Evolutionary conservation across 1,140 invertebrate species (phyloP).

Genomic region (Drosophila gunungcola): DNA sequence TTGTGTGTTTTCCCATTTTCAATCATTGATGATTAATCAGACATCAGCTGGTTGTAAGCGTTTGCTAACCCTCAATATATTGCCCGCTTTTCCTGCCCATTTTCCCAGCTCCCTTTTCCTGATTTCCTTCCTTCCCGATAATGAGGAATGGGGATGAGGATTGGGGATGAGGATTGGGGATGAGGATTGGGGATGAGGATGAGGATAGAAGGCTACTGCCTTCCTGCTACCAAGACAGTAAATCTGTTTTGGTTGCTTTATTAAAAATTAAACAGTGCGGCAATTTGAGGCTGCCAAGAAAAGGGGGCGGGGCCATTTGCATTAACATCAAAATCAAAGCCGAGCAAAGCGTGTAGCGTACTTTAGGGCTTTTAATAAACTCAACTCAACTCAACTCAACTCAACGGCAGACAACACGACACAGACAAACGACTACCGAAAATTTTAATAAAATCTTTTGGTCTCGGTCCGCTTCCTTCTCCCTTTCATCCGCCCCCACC

Average conservation of each 20-base stretch:
- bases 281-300: constrained; percentile 36
- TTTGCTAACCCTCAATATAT: neutral
- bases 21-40: constrained; percentile 79
- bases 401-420: constrained; percentile 21
- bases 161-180: constrained; percentile 7
- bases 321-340: constrained; percentile 78
- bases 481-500: neutral
- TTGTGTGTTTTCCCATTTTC: constrained; percentile 47
- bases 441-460: constrained; percentile 61
- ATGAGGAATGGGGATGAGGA: constrained; percentile 34
- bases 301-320: constrained; percentile 55
- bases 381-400: constrained; percentile 14
- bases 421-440: constrained; percentile 51
- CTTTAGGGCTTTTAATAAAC: constrained; percentile 67
- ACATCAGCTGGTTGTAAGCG: constrained; percentile 61
- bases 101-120: neutral
- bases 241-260: constrained; percentile 73
- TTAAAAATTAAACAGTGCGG: constrained; percentile 70
- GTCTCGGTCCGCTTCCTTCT: neutral
- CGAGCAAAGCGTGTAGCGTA: constrained; percentile 24
- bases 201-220: constrained; percentile 1
- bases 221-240: constrained; percentile 55
- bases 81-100: too few relatives aligned
- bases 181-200: constrained; percentile 32
- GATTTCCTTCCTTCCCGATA: neutral